Evolutionary conservation across 2,888 invertebrate species (phyloP).

Genomic region (Caenorhabditis parvicauda): DNA sequence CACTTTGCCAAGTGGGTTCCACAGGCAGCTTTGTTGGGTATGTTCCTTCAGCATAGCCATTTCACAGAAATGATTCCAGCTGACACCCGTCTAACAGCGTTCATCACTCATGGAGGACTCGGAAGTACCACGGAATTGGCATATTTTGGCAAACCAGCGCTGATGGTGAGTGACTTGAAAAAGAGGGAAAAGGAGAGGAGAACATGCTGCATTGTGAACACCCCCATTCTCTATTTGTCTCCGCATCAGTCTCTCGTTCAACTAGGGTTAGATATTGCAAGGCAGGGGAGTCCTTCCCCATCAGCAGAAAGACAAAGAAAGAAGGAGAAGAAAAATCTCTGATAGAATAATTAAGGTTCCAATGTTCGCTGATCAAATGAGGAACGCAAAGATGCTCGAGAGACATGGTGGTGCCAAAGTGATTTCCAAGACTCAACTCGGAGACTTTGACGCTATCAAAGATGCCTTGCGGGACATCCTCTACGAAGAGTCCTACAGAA

Average conservation of each 20-base stretch:
- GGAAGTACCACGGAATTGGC: conserved; percentile 15
- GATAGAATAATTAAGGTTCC: conserved; percentile 24
- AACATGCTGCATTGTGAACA: not conserved
- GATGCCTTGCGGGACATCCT: conserved; percentile 21
- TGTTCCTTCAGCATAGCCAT: not conserved
- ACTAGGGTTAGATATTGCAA: too few relatives aligned
- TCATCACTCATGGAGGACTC: conserved; percentile 22
- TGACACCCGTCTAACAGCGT: conserved; percentile 5
- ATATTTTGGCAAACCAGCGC: conserved; percentile 14
- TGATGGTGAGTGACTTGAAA: conserved; percentile 1
- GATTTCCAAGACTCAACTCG: conserved; percentile 25
- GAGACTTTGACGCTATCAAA: conserved; percentile 9
- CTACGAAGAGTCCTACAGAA: conserved; percentile 15
- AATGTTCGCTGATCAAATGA: conserved; percentile 35
- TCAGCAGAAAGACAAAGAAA: too few relatives aligned
- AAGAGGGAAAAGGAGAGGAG: not conserved
- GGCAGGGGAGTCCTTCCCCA: not conserved
- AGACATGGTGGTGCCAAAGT: conserved; percentile 27
- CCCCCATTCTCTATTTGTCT: too few relatives aligned
- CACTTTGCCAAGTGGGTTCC: conserved; percentile 19
- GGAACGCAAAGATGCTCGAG: conserved; percentile 37
- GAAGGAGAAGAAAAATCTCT: too few relatives aligned
- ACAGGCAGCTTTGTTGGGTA: conserved; percentile 18
- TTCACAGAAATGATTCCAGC: not conserved
- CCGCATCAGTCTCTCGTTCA: too few relatives aligned